These are phyloP conservation scores for Solen grandis DNA, from an alignment of 1,140 invertebrate genomes.

Conservation along the genomic window DNA sequence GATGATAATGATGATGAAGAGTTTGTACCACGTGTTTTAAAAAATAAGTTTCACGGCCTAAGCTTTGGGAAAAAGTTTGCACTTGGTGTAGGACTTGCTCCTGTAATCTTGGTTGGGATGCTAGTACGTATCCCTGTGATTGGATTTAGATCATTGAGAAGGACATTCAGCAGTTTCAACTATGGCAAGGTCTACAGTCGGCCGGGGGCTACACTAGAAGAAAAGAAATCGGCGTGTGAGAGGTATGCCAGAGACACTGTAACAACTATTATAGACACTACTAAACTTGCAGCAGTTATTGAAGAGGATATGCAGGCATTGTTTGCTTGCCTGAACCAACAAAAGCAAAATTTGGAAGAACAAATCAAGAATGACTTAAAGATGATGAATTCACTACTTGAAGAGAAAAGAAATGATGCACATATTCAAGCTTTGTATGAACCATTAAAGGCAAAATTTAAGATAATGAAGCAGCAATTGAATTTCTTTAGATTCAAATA, in stretches of 20 bases:
- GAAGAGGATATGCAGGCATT: constrained; percentile 55
- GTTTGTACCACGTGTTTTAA: constrained; percentile 24
- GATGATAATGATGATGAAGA: constrained; percentile 19
- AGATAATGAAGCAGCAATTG: constrained; percentile 12
- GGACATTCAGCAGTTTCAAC: background rate
- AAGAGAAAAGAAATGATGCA: constrained; percentile 34
- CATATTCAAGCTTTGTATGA: constrained; percentile 21
- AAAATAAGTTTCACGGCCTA: constrained; percentile 8
- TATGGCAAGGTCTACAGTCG: constrained; percentile 12
- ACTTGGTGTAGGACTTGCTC: constrained; percentile 25
- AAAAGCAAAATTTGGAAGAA: constrained; percentile 49
- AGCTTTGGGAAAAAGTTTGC: constrained; percentile 15
- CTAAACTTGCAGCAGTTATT: constrained; percentile 51
- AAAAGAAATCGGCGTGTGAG: constrained; percentile 28
- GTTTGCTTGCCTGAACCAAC: constrained; percentile 51
- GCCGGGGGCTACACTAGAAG: constrained; percentile 20
- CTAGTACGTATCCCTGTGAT: constrained; percentile 7
- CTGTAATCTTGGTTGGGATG: constrained; percentile 25
- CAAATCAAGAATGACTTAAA: constrained; percentile 55
- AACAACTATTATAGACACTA: constrained; percentile 41
- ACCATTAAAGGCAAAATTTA: constrained; percentile 31
- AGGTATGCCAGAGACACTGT: constrained; percentile 58
- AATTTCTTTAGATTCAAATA: too few species aligned
- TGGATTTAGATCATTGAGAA: constrained; percentile 11
- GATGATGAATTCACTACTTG: constrained; percentile 34